Percentiles rank a stretch among this genome's conserved stretches.
Conservation (phyloP, 2,888 invertebrate genomes). For the Dryococelus australis region DNA sequence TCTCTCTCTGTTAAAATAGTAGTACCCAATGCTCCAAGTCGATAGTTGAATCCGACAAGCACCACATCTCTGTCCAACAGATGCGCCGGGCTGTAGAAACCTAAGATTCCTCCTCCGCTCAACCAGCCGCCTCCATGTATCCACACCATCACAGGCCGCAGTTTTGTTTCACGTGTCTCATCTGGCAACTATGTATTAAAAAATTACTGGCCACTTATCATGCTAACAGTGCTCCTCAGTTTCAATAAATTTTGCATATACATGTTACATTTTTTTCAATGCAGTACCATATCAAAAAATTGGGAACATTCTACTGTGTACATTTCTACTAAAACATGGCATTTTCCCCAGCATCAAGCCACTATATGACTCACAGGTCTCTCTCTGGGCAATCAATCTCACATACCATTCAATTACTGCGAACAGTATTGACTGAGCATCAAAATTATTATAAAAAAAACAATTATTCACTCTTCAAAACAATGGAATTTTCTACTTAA, state of each 20-base stretch:
- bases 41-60: constrained; percentile 5
- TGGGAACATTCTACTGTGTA: too few relatives aligned
- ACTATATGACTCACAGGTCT: too few relatives aligned
- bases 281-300: too few relatives aligned
- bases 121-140: constrained; percentile 80
- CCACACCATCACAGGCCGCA: constrained; percentile 68
- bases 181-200: not conserved
- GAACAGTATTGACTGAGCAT: too few relatives aligned
- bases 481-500: too few relatives aligned
- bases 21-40: constrained; percentile 52
- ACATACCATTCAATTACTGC: too few relatives aligned
- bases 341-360: too few relatives aligned
- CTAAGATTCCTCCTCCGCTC: constrained; percentile 72
- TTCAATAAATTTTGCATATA: not conserved
- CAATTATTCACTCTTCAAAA: too few relatives aligned
- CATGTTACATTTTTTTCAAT: too few relatives aligned
- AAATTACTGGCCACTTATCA: not conserved
- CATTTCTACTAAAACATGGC: too few relatives aligned
- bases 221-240: not conserved
- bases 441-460: too few relatives aligned
- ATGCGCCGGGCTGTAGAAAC: constrained; percentile 74
- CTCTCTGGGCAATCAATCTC: too few relatives aligned
- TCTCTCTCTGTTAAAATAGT: not conserved
- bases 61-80: constrained; percentile 72
- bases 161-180: constrained; percentile 47